A percentile compares a stretch with the other conserved stretches of the same genome.
Evolutionary conservation across 2,888 invertebrate genomes (phyloP).

Genomic region (Alsophila aescularia): DNA sequence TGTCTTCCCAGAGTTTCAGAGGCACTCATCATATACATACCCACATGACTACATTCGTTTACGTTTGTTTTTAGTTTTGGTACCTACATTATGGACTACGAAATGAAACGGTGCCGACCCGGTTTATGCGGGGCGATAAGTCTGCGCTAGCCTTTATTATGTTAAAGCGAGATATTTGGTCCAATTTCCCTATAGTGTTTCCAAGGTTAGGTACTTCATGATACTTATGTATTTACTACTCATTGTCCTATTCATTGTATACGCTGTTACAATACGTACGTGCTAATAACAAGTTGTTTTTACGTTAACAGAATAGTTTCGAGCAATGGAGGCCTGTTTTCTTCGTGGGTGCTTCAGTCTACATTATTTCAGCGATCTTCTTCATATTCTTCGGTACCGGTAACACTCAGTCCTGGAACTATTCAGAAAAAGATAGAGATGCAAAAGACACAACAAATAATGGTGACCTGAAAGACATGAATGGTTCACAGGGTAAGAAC

Average conservation of each 20-base stretch:
- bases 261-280: not conserved
- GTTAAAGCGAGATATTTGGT: not conserved
- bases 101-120: no score
- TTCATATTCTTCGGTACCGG: constrained; percentile 89
- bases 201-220: no score
- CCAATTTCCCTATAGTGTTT: not conserved
- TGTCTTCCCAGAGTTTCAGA: no score
- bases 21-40: no score
- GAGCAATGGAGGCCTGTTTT: constrained; percentile 90
- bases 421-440: constrained; percentile 47
- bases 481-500: constrained; percentile 48
- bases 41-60: no score
- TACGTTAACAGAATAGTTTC: constrained; percentile 86
- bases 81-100: no score
- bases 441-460: constrained; percentile 48
- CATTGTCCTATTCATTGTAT: not conserved
- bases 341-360: constrained; percentile 88
- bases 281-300: constrained; percentile 31
- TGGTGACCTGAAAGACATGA: constrained; percentile 57
- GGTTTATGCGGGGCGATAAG: no score
- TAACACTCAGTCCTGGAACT: constrained; percentile 89
- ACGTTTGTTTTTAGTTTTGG: no score
- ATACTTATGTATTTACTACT: no score
- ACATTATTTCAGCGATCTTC: constrained; percentile 87
- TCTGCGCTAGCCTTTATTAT: not conserved